phyloP scores from a whole-genome alignment of 2,113 vertebrate genomes.

The Aythya baeri region DNA sequence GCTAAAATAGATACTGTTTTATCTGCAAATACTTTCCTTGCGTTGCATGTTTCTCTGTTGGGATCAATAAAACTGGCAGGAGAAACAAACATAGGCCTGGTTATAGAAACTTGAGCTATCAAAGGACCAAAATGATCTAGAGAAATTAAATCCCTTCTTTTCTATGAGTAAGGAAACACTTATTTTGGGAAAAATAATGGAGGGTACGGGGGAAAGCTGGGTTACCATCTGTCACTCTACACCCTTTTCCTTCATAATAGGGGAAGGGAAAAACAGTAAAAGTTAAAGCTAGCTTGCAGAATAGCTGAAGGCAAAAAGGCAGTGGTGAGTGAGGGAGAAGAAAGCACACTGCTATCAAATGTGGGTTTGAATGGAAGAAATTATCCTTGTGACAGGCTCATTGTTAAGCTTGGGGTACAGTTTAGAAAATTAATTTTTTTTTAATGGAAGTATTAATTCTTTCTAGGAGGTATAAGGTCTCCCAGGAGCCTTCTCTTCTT shows the following conservation, averaged over 20 bases:
- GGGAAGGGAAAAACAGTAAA: not conserved
- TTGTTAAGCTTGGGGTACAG: not conserved
- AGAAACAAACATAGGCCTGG: not conserved
- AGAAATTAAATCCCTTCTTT: not conserved
- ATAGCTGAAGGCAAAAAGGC: not conserved
- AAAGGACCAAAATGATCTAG: not conserved
- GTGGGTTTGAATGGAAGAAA: not conserved
- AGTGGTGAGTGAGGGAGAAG: not conserved
- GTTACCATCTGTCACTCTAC: not conserved
- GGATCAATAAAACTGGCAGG: not conserved
- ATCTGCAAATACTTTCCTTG: not conserved
- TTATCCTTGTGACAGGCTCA: not conserved
- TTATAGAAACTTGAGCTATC: not conserved
- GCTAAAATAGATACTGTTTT: not conserved
- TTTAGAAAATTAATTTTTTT: not conserved
- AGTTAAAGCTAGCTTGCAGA: not conserved
- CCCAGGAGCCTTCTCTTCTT: too few relatives aligned
- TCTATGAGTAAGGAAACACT: not conserved
- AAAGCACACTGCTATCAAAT: too few relatives aligned
- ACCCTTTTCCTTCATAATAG: not conserved
- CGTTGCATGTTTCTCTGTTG: not conserved
- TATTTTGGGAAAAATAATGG: not conserved
- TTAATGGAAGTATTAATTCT: not conserved
- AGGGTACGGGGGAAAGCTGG: rapidly evolving
- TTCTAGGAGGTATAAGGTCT: not conserved